Percentiles rank a stretch among this genome's conserved stretches.
phyloP scores from a whole-genome alignment of 2,113 vertebrate genomes.

The Tyrannus savana region DNA sequence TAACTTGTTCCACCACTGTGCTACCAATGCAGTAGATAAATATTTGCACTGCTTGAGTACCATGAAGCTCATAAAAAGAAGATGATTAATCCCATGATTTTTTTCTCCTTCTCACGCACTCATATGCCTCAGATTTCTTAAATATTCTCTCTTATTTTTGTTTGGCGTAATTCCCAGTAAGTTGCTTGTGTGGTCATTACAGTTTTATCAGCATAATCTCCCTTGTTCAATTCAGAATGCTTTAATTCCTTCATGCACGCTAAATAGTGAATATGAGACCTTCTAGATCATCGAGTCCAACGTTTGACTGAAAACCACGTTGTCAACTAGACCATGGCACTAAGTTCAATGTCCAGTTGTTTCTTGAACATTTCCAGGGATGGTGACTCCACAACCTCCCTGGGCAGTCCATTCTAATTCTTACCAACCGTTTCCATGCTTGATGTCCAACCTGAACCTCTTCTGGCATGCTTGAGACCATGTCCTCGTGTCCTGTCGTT shows the following conservation, averaged over 20 bases:
- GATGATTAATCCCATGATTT: background rate
- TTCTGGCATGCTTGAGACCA: background rate
- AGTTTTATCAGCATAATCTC: background rate
- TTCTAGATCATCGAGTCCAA: background rate
- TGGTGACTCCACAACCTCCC: background rate
- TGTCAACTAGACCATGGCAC: background rate
- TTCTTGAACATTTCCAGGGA: background rate
- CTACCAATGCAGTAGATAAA: background rate
- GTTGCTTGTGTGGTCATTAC: background rate
- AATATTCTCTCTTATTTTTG: background rate
- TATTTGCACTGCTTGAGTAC: background rate
- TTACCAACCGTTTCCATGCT: background rate
- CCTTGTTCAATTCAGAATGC: background rate
- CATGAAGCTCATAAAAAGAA: background rate
- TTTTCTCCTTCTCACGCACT: background rate
- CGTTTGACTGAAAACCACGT: background rate
- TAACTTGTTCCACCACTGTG: background rate
- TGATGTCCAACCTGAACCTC: background rate
- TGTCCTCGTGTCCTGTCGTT: background rate
- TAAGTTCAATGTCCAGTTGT: rapidly evolving
- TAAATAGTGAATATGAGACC: background rate
- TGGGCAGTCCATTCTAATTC: background rate
- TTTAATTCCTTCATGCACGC: background rate
- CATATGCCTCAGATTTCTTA: background rate
- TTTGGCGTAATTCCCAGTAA: background rate